Base-by-base conservation (phyloP, 1,140 invertebrate species). In the Ganaspis sp. region DNA sequence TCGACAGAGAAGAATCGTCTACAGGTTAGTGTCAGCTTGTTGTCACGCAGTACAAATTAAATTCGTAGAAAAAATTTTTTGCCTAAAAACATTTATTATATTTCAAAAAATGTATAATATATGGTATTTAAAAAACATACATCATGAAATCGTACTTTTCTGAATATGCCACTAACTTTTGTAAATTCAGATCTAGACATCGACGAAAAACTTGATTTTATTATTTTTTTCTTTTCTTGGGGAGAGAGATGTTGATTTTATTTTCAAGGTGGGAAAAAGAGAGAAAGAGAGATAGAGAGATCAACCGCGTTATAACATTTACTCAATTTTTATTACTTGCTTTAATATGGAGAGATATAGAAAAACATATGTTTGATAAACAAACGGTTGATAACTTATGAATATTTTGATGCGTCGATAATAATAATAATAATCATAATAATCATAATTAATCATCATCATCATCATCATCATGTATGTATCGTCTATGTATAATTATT, bases 401-500 rank as follows among this genome's bases (percentile, higher is more conserved):
- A 86, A 90, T 90, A 90, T 89, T 90, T 90, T 89, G 88, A 90
- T 88, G 88, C 85, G 88, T 86, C 86, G 85, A 89, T 90, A 87
- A 89, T 89, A 88, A 89, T 88, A 77, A 84, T 84, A 76, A 85
- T 80, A 83, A 85, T 81, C 78, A 81, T 81, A 76, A 84, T 79
- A 76, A 79, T 81, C 9, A 34, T 84, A 82, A 85, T 81, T 82
- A 84, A 85, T 88, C 87, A 88, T 87, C 87, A 85, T 88, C 83
- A 83, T 85, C 74, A 80, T 83, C 80, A 83, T 87, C 84, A 86
- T 86, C 83, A 88, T 87, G 84, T 86, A 88, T 88, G 86, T 89
- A 89, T 86, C 86, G 87, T 90, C 88, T 90, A 90, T 90, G 87
- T 90, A 90, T 90, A 91, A 89, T 90, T 88, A 90, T 90, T 89